Evolutionary conservation across 2,113 vertebrate species (phyloP).

Genomic region (Cynocephalus volans): DNA sequence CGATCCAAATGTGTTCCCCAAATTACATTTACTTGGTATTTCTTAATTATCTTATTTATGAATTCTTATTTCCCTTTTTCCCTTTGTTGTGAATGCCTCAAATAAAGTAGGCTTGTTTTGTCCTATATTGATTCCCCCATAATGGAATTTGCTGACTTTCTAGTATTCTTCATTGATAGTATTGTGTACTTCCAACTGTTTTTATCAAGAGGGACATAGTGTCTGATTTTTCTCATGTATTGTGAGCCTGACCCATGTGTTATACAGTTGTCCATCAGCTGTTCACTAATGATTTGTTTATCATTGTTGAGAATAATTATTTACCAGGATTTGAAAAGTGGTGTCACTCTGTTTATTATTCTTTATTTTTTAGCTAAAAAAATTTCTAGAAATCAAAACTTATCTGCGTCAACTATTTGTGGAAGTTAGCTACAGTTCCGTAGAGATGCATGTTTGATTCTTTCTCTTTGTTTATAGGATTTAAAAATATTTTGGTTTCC

Average conservation of each 20-base stretch:
- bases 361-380: constrained; percentile 30
- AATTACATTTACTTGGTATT: not conserved
- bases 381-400: not conserved
- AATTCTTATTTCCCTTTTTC: not conserved
- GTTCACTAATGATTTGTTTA: not conserved
- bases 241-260: not conserved
- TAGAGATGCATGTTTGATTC: not conserved
- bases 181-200: not conserved
- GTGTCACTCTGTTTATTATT: not conserved
- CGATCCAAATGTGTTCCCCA: not conserved
- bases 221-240: not conserved
- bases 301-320: not conserved
- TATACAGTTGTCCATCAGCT: not conserved
- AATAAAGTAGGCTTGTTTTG: not conserved
- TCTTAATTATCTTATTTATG: not conserved
- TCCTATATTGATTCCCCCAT: not conserved
- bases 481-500: not conserved
- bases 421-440: not conserved
- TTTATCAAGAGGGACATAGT: not conserved
- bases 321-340: not conserved
- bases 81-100: not conserved
- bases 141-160: too few relatives aligned
- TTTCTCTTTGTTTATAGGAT: not conserved
- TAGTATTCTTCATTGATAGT: too few relatives aligned
- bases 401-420: not conserved